Base-by-base conservation (phyloP, 2,113 vertebrate species). In the Pogona vitticeps region DNA sequence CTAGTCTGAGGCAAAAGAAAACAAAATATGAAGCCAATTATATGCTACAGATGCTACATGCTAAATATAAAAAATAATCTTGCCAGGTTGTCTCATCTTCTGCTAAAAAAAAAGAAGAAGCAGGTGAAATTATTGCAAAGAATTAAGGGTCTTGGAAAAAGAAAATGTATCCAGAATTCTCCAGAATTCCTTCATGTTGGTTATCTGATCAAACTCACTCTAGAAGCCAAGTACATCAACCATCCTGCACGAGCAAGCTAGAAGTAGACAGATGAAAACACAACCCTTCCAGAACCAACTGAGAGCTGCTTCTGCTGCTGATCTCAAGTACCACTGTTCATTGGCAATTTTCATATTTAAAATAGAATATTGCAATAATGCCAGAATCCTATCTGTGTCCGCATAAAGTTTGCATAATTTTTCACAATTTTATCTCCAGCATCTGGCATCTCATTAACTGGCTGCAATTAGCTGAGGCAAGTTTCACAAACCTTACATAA, bases 141-240 rank as follows among this genome's bases (percentile, higher is more conserved):
- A 79, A 13, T 68, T 70, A 70, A 31, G 13, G 13, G 28, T 31
- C 28, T 80, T 7, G 28, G n/a, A 70, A 4, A 2, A 71, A 82
- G 28, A 71, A 71, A 56, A 67, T 36, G 36, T 13, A 58, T 58
- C 56, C 2, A 71, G 6, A 52, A 26, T 83, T 82, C 65, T 52
- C 33, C 59, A 63, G 61, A 3, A 26, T 46, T 63, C 3, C 26
- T 0, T 0, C 3, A 0, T 9, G 21, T 42, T 61, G 78, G 10
- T 81, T 82, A 38, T 71, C 36, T 80, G 36, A 40, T 23, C 10
- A 56, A 71, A 7, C 3, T 31, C n/a, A 56, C 5, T 26, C n/a
- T 12, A 70, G 31, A 76, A 10, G 36, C 58, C 38, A 31, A 28
- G 36, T 12, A 75, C 14, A 38, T 17, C 17, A 83, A 59, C 21